Evolutionary conservation across 2,888 invertebrate species (phyloP), one percentile per base, ranked within the genome.

Genomic region (Caprella mutica): DNA sequence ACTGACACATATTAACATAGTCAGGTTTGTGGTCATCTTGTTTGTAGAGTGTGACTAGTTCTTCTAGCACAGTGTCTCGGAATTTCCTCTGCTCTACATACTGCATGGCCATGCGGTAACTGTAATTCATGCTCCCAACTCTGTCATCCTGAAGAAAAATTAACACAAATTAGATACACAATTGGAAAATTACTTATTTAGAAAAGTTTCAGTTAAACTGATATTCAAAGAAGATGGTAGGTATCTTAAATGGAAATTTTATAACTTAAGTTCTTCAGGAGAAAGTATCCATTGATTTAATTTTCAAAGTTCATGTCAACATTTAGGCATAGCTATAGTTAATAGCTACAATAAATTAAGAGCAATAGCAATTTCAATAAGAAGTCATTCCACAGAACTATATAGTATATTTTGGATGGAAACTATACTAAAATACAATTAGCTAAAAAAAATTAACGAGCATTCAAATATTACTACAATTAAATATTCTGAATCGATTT

Each of bases 1-100:
- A 97, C 75, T 97, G 91, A 69, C 93, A 93, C 86, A 98, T 94
- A 73, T 90, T 96, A 19, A 98, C 94, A 73, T 93, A 97, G 73
- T 98, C 97, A 0, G 97, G 93, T 27, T 88, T 84, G 24, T 84
- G 82, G 38, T 96, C 77, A 56, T 86, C 86, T 17, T 48, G 19
- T 66, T 87, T 80, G 73, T 97, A 98, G 1, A 98, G 77, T 54
- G 83, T 84, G 5, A 97, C 93, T 55, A 98, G 77, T 19, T 88
- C 84, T 24, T 88, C 81, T 38, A 98, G 78, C 8, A 97, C 90
- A 62, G 84, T 84, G 72, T 90, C 88, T 14, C 97, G 83, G 73
- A 96, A 97, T 24, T 86, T 86, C 54, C 90, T 81, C 73, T 94
- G 93, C 71, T 94, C 92, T 33, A 97, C 87, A 4, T 96, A 79